phyloP scores from a whole-genome alignment of 2,797 vertebrate species.

The Clarias pachynema region DNA sequence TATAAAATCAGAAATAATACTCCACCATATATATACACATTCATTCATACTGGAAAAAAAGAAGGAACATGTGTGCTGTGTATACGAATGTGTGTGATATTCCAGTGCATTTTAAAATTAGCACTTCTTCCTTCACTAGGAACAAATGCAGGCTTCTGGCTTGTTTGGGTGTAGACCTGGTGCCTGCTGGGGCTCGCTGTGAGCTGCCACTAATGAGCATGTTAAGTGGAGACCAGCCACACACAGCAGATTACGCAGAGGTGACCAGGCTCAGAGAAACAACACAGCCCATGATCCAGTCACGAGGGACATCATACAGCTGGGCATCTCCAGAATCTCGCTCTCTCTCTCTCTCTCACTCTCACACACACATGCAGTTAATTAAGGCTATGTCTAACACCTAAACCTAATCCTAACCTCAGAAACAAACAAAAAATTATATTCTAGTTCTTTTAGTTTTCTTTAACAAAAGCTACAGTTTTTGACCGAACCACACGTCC shows the following conservation, averaged over 20 bases:
- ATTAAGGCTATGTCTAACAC: background rate
- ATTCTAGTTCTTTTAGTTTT: background rate
- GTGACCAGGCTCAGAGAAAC: conserved; percentile 74
- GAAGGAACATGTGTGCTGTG: background rate
- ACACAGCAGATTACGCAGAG: conserved; percentile 75
- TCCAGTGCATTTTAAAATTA: conserved; percentile 32
- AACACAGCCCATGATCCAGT: conserved; percentile 69
- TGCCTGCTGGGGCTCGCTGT: conserved; percentile 64
- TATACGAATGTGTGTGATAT: conserved; percentile 69
- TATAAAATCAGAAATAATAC: background rate
- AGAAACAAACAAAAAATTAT: background rate
- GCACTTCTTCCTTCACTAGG: conserved; percentile 62
- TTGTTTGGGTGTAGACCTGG: conserved; percentile 67
- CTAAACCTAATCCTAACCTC: background rate
- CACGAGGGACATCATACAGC: conserved; percentile 65
- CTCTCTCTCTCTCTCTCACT: background rate
- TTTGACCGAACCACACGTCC: background rate
- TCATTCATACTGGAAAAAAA: background rate
- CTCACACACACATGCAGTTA: background rate
- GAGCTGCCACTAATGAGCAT: conserved; percentile 75
- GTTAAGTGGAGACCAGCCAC: conserved; percentile 64
- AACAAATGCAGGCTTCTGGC: conserved; percentile 80
- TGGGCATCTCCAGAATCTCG: conserved; percentile 16
- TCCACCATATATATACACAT: conserved; percentile 53
- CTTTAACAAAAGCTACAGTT: background rate